phyloP scores from a whole-genome alignment of 2,797 vertebrate genomes.

The Uromys caudimaculatus region DNA sequence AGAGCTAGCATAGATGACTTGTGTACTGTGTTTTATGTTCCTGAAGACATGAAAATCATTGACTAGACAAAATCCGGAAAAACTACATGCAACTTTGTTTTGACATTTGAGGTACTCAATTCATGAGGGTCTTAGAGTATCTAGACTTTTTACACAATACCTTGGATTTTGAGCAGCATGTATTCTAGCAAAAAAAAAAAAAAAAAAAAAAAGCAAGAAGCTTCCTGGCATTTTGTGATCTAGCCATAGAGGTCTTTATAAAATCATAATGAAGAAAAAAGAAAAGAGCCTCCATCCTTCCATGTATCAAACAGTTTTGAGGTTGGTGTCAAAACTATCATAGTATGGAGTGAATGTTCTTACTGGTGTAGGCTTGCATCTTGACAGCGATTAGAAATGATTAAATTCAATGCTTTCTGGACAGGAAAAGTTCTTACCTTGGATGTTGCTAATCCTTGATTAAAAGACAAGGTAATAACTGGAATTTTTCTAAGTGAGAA shows the following conservation, averaged over 20 bases:
- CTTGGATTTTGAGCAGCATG: not conserved
- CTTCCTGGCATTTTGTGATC: not conserved
- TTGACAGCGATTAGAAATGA: constrained; percentile 28
- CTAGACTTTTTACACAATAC: not conserved
- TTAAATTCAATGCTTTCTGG: not conserved
- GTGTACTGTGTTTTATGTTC: not conserved
- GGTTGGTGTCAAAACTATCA: not conserved
- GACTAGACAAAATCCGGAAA: not conserved
- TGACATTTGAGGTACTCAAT: not conserved
- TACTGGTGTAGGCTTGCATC: not conserved
- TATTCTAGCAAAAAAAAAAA: not conserved
- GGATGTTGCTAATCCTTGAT: constrained; percentile 12
- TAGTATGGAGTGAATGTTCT: not conserved
- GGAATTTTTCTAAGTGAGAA: constrained; percentile 5
- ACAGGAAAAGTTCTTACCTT: not conserved
- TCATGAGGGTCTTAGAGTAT: not conserved
- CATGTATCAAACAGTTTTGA: not conserved
- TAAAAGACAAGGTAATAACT: constrained; percentile 1
- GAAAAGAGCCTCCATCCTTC: not conserved
- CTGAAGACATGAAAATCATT: not conserved
- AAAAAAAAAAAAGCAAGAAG: not conserved
- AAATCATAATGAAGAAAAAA: not conserved
- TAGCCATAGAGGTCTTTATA: not conserved
- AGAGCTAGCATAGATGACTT: not conserved
- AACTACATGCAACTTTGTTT: not conserved